phyloP scores from a whole-genome alignment of 2,888 invertebrate genomes.

The Apamea sordens region DNA sequence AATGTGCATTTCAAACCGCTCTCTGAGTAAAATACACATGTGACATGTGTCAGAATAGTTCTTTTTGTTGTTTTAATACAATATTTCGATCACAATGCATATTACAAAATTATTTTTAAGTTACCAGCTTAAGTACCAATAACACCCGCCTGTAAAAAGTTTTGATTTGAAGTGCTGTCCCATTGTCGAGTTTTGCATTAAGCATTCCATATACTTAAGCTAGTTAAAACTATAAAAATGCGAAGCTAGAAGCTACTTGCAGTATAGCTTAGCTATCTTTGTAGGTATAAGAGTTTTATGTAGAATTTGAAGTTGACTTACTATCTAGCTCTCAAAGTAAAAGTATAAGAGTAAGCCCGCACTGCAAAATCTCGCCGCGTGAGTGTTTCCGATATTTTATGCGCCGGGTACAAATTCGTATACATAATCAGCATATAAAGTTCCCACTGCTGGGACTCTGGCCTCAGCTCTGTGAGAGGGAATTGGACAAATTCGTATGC shows the following conservation, averaged over 20 bases:
- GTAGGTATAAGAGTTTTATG: background rate
- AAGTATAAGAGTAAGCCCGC: background rate
- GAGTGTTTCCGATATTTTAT: background rate
- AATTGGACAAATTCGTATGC: background rate
- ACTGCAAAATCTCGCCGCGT: background rate
- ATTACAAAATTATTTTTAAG: slow-evolving; percentile 55
- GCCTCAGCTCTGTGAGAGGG: background rate
- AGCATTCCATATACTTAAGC: slow-evolving; percentile 24
- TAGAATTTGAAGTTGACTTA: slow-evolving; percentile 22
- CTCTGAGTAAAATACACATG: background rate
- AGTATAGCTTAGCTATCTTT: slow-evolving; percentile 12
- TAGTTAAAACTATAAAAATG: slow-evolving; percentile 22
- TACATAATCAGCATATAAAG: background rate
- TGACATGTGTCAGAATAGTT: background rate
- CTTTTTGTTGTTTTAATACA: background rate
- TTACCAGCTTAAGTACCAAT: slow-evolving; percentile 54
- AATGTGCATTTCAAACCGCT: background rate
- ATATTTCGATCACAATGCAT: slow-evolving; percentile 55
- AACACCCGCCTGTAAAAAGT: slow-evolving; percentile 23
- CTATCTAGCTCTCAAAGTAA: background rate
- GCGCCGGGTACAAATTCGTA: background rate
- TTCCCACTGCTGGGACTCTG: background rate
- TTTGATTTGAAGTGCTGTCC: slow-evolving; percentile 34
- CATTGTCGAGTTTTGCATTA: slow-evolving; percentile 25
- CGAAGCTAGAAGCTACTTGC: slow-evolving; percentile 38